Conservation (phyloP, 2,797 vertebrate genomes). For the Arnoldichthys spilopterus region DNA sequence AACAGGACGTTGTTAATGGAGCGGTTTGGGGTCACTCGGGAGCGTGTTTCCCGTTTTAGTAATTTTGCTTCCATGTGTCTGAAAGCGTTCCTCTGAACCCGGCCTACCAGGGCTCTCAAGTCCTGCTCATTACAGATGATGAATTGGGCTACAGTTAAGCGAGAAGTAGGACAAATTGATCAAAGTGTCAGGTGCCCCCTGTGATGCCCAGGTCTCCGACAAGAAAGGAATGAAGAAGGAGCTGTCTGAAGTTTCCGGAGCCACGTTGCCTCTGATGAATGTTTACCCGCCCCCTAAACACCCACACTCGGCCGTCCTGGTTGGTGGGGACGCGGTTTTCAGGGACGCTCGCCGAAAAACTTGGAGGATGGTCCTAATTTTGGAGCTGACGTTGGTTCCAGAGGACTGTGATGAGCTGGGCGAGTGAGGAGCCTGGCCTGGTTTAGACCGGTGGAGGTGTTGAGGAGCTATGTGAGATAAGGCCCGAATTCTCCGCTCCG, state of each 20-base stretch:
- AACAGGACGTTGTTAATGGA: constrained; percentile 78
- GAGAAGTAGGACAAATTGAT: constrained; percentile 85
- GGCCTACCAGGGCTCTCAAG: constrained; percentile 68
- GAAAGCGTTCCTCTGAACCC: constrained; percentile 69
- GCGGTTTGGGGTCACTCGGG: constrained; percentile 67
- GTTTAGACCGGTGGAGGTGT: constrained; percentile 72
- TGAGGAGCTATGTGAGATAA: constrained; percentile 81
- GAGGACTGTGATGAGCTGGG: constrained; percentile 20
- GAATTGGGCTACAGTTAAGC: constrained; percentile 82
- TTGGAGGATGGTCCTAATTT: constrained; percentile 54
- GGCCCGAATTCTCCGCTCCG: constrained; percentile 72
- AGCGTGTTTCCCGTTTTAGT: constrained; percentile 78
- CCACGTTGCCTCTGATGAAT: constrained; percentile 74
- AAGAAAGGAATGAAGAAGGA: constrained; percentile 75
- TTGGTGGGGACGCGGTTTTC: constrained; percentile 64
- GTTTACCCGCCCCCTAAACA: constrained; percentile 73
- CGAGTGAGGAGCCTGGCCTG: constrained; percentile 61
- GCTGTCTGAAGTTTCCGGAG: constrained; percentile 76
- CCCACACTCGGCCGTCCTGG: constrained; percentile 61
- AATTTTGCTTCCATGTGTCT: constrained; percentile 74
- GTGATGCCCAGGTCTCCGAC: constrained; percentile 77
- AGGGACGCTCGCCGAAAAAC: constrained; percentile 58
- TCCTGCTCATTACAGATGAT: constrained; percentile 82
- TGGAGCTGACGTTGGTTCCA: constrained; percentile 31
- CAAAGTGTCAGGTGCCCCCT: constrained; percentile 84